Conservation (phyloP, 2,113 vertebrate genomes). For the Oxygymnocypris stewartii region DNA sequence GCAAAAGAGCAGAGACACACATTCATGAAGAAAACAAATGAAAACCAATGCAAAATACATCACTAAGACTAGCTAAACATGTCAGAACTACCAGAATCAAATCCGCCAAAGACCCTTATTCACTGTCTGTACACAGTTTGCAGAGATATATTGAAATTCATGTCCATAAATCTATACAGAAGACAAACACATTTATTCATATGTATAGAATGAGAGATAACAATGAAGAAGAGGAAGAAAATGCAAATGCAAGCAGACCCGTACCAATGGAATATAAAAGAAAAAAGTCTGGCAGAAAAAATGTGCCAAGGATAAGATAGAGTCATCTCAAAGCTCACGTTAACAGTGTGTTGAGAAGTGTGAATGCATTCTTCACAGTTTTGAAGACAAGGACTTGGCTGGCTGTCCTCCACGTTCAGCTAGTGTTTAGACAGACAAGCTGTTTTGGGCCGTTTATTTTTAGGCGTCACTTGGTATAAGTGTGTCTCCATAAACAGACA, state of each 20-base stretch:
- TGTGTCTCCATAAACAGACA: constrained; percentile 47
- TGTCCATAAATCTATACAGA: constrained; percentile 21
- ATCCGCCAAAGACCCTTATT: constrained; percentile 2
- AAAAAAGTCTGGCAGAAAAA: constrained; percentile 45
- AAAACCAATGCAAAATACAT: constrained; percentile 26
- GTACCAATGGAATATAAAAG: constrained; percentile 10
- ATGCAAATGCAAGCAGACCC: constrained; percentile 52
- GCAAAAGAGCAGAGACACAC: constrained; percentile 35
- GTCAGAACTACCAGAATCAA: constrained; percentile 5
- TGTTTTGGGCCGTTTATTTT: constrained; percentile 57
- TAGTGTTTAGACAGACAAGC: constrained; percentile 53
- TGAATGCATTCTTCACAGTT: constrained; percentile 49
- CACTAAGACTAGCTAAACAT: neutral
- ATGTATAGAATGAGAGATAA: constrained; percentile 6
- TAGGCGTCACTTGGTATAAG: constrained; percentile 47
- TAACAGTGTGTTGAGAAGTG: constrained; percentile 53
- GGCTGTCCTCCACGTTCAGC: constrained; percentile 42
- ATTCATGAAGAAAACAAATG: constrained; percentile 19
- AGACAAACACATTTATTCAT: constrained; percentile 18
- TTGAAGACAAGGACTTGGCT: constrained; percentile 45
- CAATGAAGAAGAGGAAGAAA: constrained; percentile 44
- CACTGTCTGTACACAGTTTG: constrained; percentile 26
- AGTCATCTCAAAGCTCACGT: constrained; percentile 65
- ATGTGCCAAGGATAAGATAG: constrained; percentile 59
- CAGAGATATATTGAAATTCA: constrained; percentile 26